phyloP scores from a whole-genome alignment of 92 coral and sea anemone genomes.

The Epizoanthus ramosus region DNA sequence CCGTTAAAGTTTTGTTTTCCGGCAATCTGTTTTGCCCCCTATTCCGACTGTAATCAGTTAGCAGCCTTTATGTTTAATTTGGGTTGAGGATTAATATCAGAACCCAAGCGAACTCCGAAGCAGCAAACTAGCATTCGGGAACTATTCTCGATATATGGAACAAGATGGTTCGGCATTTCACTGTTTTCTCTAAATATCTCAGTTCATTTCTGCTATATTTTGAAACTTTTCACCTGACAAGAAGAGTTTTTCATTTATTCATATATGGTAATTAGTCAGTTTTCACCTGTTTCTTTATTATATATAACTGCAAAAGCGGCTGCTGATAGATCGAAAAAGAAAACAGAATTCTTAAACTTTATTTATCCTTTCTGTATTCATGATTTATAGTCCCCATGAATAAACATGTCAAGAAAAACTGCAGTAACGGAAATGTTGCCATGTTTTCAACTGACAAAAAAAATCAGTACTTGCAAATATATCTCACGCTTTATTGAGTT shows the following conservation, averaged over 20 bases:
- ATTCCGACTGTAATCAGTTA: slow-evolving; percentile 2
- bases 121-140: background rate
- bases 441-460: no score
- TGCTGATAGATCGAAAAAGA: background rate
- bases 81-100: background rate
- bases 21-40: slow-evolving; percentile 1
- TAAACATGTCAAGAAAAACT: no score
- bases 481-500: no score
- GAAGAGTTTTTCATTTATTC: slow-evolving; percentile 20
- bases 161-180: background rate
- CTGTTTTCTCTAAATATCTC: slow-evolving; percentile 1
- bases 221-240: slow-evolving; percentile 2
- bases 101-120: background rate
- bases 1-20: slow-evolving; percentile 26
- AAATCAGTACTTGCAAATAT: no score
- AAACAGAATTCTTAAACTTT: background rate
- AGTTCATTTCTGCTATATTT: background rate
- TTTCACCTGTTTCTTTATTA: slow-evolving; percentile 31
- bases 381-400: no score
- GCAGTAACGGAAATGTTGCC: no score
- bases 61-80: background rate
- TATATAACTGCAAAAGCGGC: slow-evolving; percentile 15
- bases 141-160: background rate
- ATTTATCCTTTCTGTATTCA: background rate
- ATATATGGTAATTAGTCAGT: slow-evolving; percentile 7